Conservation (phyloP, 2,888 invertebrate species). For the Stratiomys singularior region DNA sequence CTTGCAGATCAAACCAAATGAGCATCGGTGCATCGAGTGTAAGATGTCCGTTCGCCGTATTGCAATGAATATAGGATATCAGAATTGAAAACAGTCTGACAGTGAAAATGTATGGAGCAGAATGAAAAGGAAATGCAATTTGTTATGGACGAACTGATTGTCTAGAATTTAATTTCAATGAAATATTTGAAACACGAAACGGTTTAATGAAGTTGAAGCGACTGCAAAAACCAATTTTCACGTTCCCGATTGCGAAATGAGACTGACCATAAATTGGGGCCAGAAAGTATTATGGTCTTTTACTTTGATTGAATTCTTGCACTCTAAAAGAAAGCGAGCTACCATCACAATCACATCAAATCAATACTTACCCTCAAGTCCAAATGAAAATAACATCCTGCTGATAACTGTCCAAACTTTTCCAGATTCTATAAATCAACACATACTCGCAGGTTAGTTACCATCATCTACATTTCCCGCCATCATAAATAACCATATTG, state of each 20-base stretch:
- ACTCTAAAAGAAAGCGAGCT: too few species aligned
- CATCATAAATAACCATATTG: neutral
- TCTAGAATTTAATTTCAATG: conserved; percentile 49
- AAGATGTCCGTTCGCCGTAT: neutral
- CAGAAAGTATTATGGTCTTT: too few species aligned
- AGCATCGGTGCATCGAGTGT: neutral
- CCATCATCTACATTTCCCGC: neutral
- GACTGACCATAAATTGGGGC: too few species aligned
- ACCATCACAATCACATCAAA: neutral
- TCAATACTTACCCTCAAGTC: neutral
- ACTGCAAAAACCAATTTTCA: too few species aligned
- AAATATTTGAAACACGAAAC: conserved; percentile 22
- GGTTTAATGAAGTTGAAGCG: conserved; percentile 24
- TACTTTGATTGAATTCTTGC: too few species aligned
- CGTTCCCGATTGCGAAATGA: too few species aligned
- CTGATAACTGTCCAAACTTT: conserved; percentile 52
- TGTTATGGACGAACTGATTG: conserved; percentile 53
- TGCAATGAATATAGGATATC: neutral
- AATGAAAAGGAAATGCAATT: conserved; percentile 51
- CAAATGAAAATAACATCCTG: conserved; percentile 46
- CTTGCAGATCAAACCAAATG: neutral
- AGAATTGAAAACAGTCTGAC: conserved; percentile 6
- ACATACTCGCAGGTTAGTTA: neutral
- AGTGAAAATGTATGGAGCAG: conserved; percentile 7
- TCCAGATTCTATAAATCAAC: conserved; percentile 50